Evolutionary conservation across 2,888 invertebrate species (phyloP), one percentile per base, ranked within the genome.

Genomic region (Gari tellinella): DNA sequence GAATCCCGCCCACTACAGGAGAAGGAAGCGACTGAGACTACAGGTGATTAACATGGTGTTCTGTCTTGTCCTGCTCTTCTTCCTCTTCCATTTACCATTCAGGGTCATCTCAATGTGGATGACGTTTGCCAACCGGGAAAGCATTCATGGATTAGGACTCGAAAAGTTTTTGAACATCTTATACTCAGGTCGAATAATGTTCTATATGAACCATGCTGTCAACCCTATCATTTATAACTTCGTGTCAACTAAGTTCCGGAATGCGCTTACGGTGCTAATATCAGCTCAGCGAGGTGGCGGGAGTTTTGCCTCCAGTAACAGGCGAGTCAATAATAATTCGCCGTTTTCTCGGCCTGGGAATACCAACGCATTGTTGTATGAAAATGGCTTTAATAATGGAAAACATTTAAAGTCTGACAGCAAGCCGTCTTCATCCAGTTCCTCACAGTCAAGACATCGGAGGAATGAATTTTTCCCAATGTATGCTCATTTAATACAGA

Each of bases 171-270:
- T 81, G 5, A 73, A 72, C n/a, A 53, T 86, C 2, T 43, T 83
- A 1, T 82, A 75, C 19, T 80, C 82, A 38, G 57, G 81, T 0
- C 57, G 86, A 17, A 72, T 85, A 1, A 64, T 81, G 63, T 70
- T 86, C 19, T 85, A 95, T 58, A 55, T 82, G 4, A 84, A 85
- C 63, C 82, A 83, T 52, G 81, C 82, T 14, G 60, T 80, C 0
- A 86, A 86, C 58, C 86, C 86, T 0, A 79, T 86, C 10, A 65
- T 86, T 12, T 86, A 86, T 58, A 83, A 81, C 49, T 72, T 82
- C 48, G 74, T 84, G 12, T 86, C 60, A 15, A 67, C 67, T 26
- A 73, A 73, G 41, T 73, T 73, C 43, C 31, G 73, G n/a, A 40
- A 45, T 14, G 62, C 73, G 12, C 41, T 67, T n/a, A 56, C 51